phyloP scores from a whole-genome alignment of 2,888 invertebrate species.

The Scaptomyza flava region DNA sequence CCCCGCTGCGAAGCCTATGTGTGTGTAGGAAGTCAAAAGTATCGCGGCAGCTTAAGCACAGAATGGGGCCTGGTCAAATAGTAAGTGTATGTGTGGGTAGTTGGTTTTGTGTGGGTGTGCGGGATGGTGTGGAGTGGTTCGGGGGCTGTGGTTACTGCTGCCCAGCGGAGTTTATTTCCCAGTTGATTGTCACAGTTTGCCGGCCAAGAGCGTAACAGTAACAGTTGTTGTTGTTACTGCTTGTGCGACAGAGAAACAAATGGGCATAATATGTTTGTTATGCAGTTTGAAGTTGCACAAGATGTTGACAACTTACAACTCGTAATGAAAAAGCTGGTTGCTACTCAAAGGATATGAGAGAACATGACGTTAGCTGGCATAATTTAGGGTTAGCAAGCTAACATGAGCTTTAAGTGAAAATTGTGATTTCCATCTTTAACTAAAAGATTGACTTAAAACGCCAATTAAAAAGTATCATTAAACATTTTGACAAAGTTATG shows the following conservation, averaged over 20 bases:
- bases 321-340: conserved; percentile 15
- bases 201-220: conserved; percentile 20
- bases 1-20: conserved; percentile 60
- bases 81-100: conserved; percentile 1
- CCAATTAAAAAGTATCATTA: no score
- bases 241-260: conserved; percentile 49
- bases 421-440: no score
- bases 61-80: conserved; percentile 28
- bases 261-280: conserved; percentile 72
- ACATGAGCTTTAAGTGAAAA: background rate
- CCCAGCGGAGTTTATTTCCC: conserved; percentile 70
- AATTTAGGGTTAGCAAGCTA: background rate
- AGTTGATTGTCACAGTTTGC: conserved; percentile 75
- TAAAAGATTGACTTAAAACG: no score
- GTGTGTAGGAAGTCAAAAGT: conserved; percentile 75
- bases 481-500: background rate
- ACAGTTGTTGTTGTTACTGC: conserved; percentile 27
- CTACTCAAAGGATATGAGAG: background rate
- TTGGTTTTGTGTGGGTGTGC: background rate
- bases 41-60: conserved; percentile 74
- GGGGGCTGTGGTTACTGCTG: conserved; percentile 42
- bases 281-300: conserved; percentile 49
- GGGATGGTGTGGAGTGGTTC: background rate
- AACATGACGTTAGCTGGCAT: background rate
- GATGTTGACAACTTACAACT: conserved; percentile 34